Conservation (phyloP, 2,888 invertebrate species). For the Ophion ventricosus region DNA sequence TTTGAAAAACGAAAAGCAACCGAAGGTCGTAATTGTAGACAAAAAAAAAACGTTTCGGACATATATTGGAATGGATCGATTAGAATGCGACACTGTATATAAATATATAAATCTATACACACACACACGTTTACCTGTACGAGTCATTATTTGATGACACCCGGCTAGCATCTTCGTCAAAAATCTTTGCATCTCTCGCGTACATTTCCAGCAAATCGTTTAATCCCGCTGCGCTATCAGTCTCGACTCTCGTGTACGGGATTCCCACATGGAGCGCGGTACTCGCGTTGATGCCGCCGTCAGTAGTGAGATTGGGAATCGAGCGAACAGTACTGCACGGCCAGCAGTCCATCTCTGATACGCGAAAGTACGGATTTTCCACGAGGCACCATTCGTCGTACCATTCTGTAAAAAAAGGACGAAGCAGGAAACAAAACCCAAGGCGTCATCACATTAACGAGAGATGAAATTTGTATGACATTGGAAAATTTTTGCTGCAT, state of each 20-base stretch:
- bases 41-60: too few relatives aligned
- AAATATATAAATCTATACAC: too few relatives aligned
- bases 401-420: conserved; percentile 85
- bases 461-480: neutral
- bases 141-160: conserved; percentile 82
- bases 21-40: too few relatives aligned
- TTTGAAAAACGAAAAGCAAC: too few relatives aligned
- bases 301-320: conserved; percentile 86
- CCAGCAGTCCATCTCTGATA: conserved; percentile 93
- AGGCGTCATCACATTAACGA: too few relatives aligned
- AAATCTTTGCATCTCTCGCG: conserved; percentile 85
- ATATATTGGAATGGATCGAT: too few relatives aligned
- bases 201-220: conserved; percentile 86
- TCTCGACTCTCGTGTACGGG: conserved; percentile 86
- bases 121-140: conserved; percentile 70
- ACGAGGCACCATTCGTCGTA: conserved; percentile 94
- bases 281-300: conserved; percentile 82
- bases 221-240: conserved; percentile 86
- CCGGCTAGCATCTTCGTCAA: conserved; percentile 87
- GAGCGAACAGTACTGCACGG: conserved; percentile 90
- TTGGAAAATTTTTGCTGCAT: too few relatives aligned
- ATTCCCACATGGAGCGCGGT: conserved; percentile 85
- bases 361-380: conserved; percentile 92
- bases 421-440: too few relatives aligned
- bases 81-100: too few relatives aligned